Evolutionary conservation across 2,888 invertebrate species (phyloP).

Genomic region (Strigamia transsilvanica): DNA sequence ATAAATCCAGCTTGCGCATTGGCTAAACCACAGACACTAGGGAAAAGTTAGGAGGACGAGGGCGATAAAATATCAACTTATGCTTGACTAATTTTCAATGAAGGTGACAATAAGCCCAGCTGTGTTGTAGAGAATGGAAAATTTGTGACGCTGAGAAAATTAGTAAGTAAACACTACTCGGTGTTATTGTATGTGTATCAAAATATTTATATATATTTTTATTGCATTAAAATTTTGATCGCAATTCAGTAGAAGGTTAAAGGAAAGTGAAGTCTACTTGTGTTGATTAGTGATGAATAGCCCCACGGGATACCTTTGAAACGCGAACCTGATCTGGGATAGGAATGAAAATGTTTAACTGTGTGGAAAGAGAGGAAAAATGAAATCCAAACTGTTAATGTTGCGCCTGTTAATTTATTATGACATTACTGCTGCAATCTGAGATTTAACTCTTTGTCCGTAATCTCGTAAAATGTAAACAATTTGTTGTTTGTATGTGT

Average conservation of each 20-base stretch:
- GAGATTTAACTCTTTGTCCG: no score
- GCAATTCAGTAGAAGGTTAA: background rate
- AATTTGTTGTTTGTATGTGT: no score
- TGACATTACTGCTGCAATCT: background rate
- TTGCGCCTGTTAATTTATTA: background rate
- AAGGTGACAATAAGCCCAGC: constrained; percentile 15
- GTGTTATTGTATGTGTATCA: background rate
- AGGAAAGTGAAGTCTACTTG: background rate
- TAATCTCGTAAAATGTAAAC: no score
- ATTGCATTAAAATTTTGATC: background rate
- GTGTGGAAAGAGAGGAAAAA: constrained; percentile 1
- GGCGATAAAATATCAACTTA: constrained; percentile 22
- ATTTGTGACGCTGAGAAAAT: background rate
- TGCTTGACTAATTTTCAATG: constrained; percentile 29
- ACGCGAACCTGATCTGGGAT: constrained; percentile 9
- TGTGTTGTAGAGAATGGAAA: background rate
- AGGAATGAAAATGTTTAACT: constrained; percentile 9
- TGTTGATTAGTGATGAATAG: constrained; percentile 37
- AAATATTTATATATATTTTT: background rate
- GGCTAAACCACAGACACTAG: background rate
- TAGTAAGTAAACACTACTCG: background rate
- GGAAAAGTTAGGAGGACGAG: constrained; percentile 34
- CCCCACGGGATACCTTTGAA: background rate
- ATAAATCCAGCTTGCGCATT: constrained; percentile 6
- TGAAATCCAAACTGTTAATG: background rate